Evolutionary conservation across 2,113 vertebrate species (phyloP), one percentile per base, ranked within the genome.

Genomic region (Rafetus swinhoei): DNA sequence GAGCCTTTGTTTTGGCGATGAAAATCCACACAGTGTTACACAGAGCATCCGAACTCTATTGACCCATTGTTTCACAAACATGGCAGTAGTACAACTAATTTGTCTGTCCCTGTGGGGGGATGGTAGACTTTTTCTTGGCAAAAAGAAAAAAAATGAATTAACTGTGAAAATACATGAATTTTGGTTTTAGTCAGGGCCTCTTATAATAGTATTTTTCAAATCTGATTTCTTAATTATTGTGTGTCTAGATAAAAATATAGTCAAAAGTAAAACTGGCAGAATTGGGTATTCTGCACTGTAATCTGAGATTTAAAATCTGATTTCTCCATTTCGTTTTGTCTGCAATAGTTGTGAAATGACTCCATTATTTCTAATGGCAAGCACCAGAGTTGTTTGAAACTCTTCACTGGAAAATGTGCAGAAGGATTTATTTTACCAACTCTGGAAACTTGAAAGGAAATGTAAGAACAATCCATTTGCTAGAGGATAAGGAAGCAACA

Each of bases 381-480:
- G 39, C 21, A 24, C 12, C 74, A 77, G 45, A 77, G 55, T 77
- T 74, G 22, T 55, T 89, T 87, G 62, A 86, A 93, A 84, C 21
- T 29, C 13, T 13, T 1, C 9, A 77, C 83, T 86, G 79, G 81
- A 91, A 82, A 76, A 76, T 25, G 22, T 45, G 19, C 24, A 76
- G n/a, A 21, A 50, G 1, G 24, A n/a, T 52, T 84, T 79, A 74
- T 62, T 27, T 86, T 92, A 35, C 29, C 50, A 35, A 82, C n/a
- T 95, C 81, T 88, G 91, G 81, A 92, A 94, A 86, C 65, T 92
- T 79, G 90, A 79, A 88, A 90, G 91, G 87, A 7, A 45, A 19
- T 69, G 87, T 90, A 69, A 93, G 95, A 95, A 72, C n/a, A 72
- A 91, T 59, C 86, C 54, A 22, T 83, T 62, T 62, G 39, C 55